Conservation (phyloP, 2,797 vertebrate genomes). For the Moxostoma hubbsi region DNA sequence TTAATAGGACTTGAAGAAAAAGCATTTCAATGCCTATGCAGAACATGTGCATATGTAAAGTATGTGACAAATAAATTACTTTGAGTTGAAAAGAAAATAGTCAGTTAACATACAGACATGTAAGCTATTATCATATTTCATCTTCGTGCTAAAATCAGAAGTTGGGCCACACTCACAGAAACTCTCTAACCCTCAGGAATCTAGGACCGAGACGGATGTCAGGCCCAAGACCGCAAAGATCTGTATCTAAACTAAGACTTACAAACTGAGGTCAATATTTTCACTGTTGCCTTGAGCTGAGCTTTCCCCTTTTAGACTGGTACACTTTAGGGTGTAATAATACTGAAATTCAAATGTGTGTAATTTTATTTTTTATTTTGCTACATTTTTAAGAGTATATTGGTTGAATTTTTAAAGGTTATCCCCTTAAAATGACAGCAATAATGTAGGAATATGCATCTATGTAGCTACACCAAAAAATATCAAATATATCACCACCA, state of each 20-base stretch:
- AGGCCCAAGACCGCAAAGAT: constrained; percentile 36
- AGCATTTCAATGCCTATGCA: too few relatives aligned
- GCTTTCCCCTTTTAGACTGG: background rate
- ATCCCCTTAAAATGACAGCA: background rate
- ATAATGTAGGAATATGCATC: background rate
- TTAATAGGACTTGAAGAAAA: too few relatives aligned
- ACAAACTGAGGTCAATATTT: constrained; percentile 38
- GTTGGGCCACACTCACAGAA: constrained; percentile 31
- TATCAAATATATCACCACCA: too few relatives aligned
- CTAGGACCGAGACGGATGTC: constrained; percentile 24
- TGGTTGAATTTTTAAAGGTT: background rate
- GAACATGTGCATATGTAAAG: too few relatives aligned
- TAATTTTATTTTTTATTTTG: background rate
- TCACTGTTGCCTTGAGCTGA: constrained; percentile 16
- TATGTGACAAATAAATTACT: too few relatives aligned
- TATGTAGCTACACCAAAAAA: background rate
- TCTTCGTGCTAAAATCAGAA: constrained; percentile 26
- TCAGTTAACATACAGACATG: background rate
- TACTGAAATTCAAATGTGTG: background rate
- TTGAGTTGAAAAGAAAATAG: background rate
- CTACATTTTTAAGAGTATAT: too few relatives aligned
- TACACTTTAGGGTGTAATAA: background rate
- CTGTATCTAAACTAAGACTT: constrained; percentile 32
- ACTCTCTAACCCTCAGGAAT: constrained; percentile 33
- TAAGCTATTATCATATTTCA: constrained; percentile 17